phyloP scores from a whole-genome alignment of 2,113 vertebrate species.

The Austrofundulus limnaeus region DNA sequence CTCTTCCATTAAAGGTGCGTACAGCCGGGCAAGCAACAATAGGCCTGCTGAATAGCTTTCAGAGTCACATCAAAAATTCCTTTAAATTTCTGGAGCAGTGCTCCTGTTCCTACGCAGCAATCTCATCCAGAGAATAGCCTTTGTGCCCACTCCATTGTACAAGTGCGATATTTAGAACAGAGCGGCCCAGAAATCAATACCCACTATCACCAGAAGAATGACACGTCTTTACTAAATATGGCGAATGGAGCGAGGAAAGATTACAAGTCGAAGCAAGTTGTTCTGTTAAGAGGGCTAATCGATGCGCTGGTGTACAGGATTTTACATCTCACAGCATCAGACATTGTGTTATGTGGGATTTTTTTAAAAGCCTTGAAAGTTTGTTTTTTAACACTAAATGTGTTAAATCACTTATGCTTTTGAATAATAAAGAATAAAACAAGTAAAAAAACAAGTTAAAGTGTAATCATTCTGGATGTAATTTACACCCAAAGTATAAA shows the following conservation, averaged over 20 bases:
- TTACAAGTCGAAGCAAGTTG: constrained; percentile 50
- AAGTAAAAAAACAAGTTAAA: neutral
- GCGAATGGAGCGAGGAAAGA: constrained; percentile 51
- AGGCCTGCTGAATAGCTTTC: constrained; percentile 38
- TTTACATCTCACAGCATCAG: constrained; percentile 31
- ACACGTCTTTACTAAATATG: constrained; percentile 56
- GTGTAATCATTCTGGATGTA: neutral
- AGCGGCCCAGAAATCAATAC: constrained; percentile 66
- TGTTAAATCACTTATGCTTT: neutral
- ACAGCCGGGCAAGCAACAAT: constrained; percentile 44
- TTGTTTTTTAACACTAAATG: neutral
- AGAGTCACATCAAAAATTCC: constrained; percentile 39
- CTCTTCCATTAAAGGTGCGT: constrained; percentile 28
- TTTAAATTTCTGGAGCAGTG: constrained; percentile 41
- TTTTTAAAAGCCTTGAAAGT: neutral
- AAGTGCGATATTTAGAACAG: constrained; percentile 60
- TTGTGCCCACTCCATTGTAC: constrained; percentile 51
- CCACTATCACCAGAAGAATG: constrained; percentile 66
- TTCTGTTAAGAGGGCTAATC: constrained; percentile 46
- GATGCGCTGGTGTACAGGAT: constrained; percentile 40
- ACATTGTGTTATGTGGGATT: constrained; percentile 31
- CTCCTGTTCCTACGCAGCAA: constrained; percentile 24
- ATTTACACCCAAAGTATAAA: too few relatives aligned
- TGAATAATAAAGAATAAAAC: constrained; percentile 1
- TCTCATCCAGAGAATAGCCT: constrained; percentile 53